Base-by-base conservation (phyloP, 2,888 invertebrate genomes). In the Encarsia formosa region DNA sequence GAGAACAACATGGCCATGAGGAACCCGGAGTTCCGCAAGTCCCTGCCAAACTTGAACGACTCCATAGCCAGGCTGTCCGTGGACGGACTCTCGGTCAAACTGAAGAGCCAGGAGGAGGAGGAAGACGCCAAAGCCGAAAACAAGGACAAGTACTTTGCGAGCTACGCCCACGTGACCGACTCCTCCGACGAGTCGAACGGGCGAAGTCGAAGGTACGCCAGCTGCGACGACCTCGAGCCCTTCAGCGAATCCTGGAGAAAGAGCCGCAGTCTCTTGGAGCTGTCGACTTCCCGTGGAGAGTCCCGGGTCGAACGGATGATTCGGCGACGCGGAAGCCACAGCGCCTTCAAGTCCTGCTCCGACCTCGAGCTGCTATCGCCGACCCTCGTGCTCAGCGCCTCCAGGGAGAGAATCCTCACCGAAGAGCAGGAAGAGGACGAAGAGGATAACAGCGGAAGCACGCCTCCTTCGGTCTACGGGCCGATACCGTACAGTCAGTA, bases 401-500 rank as follows among this genome's bases (percentile, higher is more conserved):
- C n/a, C 26, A 6, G 44, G 31, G 48, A 60, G 47, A 42, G 56
- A 37, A 52, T 58, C 40, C 47, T 47, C 13, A 13, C 19, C 18
- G 20, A 38, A 16, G 38, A 39, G 15, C 23, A 55, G 44, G 54
- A 63, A 47, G 52, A 52, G 44, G 58, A 56, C 60, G 59, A 57
- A 59, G 59, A 61, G 58, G 65, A 59, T 59, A 57, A 53, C 47
- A 58, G 75, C 60, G 75, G 78, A 62, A 75, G 80, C 61, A 79
- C 81, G 69, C 81, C 85, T 74, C 85, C 88, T 56, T 80, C 86
- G 70, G 81, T 89, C 62, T 88, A 87, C 72, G 86, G 86, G 59
- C 86, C 86, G 61, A 78, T 82, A 62, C 86, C 86, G 53, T 86
- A 86, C 76, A 87, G 87, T 87, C 80, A 85, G 87, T 87, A 81